A percentile compares a stretch with the other conserved stretches of the same genome.
phyloP scores from a whole-genome alignment of 2,888 invertebrate genomes.

The Frankliniella fusca region DNA sequence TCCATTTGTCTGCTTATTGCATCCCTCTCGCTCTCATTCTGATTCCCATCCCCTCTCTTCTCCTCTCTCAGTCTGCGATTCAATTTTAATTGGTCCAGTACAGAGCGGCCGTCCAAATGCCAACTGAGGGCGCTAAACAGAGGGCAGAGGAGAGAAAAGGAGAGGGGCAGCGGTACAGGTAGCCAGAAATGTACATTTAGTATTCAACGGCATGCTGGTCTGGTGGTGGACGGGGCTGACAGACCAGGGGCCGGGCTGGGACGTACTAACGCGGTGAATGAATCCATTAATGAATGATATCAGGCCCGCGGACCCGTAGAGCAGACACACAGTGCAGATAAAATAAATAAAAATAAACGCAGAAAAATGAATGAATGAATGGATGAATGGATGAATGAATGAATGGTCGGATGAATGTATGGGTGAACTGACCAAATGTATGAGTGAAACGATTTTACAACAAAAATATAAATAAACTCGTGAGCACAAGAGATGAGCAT shows the following conservation, averaged over 20 bases:
- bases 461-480: background rate
- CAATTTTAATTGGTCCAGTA: too few relatives aligned
- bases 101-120: too few relatives aligned
- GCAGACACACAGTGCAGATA: too few relatives aligned
- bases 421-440: background rate
- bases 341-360: background rate
- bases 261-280: too few relatives aligned
- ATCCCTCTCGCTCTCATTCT: too few relatives aligned
- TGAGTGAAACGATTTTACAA: background rate
- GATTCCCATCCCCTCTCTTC: too few relatives aligned
- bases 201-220: background rate
- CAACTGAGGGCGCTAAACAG: too few relatives aligned
- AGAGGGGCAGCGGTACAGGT: background rate
- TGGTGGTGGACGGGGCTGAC: too few relatives aligned
- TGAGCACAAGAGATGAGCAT: background rate
- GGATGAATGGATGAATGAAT: slow-evolving; percentile 6
- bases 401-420: background rate
- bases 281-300: too few relatives aligned
- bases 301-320: too few relatives aligned
- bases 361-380: background rate
- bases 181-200: background rate
- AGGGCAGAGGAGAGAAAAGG: background rate
- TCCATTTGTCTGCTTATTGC: too few relatives aligned
- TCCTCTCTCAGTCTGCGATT: too few relatives aligned
- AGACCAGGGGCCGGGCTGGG: background rate